Evolutionary conservation across 1,140 invertebrate genomes (phyloP), one percentile per base, ranked within the genome.

Genomic region (Plodia interpunctella): DNA sequence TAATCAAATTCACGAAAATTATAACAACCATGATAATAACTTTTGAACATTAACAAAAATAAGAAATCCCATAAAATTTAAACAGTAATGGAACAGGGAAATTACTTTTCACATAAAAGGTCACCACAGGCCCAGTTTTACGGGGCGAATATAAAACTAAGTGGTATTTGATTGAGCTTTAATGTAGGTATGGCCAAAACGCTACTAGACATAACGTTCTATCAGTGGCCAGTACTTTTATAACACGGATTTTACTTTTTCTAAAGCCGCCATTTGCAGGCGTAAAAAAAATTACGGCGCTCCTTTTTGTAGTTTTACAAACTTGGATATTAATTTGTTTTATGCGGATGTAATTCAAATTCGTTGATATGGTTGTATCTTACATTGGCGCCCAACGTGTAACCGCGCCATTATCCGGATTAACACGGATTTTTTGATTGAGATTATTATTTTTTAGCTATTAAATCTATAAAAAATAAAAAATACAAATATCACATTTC

Each of bases 311-410:
- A 44, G 13, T 15, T 44, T 15, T 44, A 44, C 15, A 15, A n/a
- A n/a, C 38, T 15, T 44, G 15, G 38, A 15, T 44, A 3, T 3
- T 44, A 17, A 44, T 35, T 35, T 35, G 32, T 35, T 35, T 11
- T 5, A 5, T 35, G 2, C 13, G 32, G 32, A 9, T 2, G 10
- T 5, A 9, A 35, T 11, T 35, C 4, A 35, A 35, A 35, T 35
- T n/a, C n/a, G n/a, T n/a, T n/a, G n/a, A n/a, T 35, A 35, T 35
- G 21, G 6, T 25, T 25, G 21, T 25, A 3, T 25, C 21, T n/a
- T 25, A 25, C 21, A 20, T 51, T 51, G 49, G 49, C 49, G 49
- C 49, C 49, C 49, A 51, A 51, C 49, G 49, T 51, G 49, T 20
- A 20, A 10, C 20, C 15, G 21, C 6, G n/a, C n/a, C n/a, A n/a